Conservation (phyloP, 2,888 invertebrate species). For the Phaedon cochleariae region DNA sequence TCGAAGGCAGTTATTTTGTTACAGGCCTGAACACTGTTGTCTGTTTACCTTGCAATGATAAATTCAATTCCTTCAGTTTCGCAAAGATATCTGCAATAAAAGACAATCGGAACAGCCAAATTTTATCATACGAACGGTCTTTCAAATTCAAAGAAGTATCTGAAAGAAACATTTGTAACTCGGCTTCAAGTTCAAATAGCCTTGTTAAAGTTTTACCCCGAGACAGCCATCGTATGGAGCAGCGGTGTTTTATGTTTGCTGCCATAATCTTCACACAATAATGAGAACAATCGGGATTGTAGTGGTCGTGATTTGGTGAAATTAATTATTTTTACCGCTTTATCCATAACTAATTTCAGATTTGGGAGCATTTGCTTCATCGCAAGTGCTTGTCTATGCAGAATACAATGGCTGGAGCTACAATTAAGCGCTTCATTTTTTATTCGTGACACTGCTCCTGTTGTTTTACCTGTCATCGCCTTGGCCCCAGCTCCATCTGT, state of each 20-base stretch:
- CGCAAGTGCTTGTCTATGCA: conserved; percentile 34
- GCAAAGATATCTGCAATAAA: conserved; percentile 14
- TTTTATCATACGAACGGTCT: background rate
- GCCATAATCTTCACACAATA: conserved; percentile 35
- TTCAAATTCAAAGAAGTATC: conserved; percentile 25
- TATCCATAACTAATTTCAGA: conserved; percentile 28
- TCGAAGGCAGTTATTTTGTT: conserved; percentile 3
- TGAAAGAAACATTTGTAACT: conserved; percentile 26
- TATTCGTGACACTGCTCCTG: conserved; percentile 13
- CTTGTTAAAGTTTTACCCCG: conserved; percentile 24
- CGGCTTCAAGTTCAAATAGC: conserved; percentile 28
- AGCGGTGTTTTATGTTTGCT: background rate
- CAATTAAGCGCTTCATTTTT: conserved; percentile 47
- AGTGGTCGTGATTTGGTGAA: conserved; percentile 34
- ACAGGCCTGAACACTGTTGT: conserved; percentile 16
- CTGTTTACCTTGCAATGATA: conserved; percentile 18
- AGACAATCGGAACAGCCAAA: background rate
- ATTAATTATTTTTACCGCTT: conserved; percentile 21
- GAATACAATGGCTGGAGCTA: conserved; percentile 30
- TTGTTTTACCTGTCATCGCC: conserved; percentile 12
- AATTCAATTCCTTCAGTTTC: conserved; percentile 17
- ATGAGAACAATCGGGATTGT: conserved; percentile 35
- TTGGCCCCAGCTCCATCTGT: too few relatives aligned
- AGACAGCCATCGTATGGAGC: conserved; percentile 21
- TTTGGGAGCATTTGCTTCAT: conserved; percentile 36